Conservation (phyloP, 53 echinoderm and acorn worm genomes). For the Patiria pectinifera region DNA sequence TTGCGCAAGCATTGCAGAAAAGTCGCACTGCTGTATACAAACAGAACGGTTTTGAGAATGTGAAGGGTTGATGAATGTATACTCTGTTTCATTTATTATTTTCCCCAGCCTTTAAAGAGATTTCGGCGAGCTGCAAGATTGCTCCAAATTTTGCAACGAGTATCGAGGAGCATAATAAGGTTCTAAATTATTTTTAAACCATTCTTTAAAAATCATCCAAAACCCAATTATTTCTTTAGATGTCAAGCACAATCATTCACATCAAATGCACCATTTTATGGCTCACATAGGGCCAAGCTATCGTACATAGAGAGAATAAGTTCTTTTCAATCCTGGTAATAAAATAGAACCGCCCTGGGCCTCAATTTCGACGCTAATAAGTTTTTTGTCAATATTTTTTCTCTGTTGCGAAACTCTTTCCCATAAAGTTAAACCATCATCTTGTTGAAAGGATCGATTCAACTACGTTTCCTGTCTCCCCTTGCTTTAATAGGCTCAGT, state of each 20-base stretch:
- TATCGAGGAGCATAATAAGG: slow-evolving; percentile 64
- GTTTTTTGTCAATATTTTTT: too few species aligned
- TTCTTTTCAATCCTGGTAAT: too few species aligned
- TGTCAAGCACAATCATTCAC: too few species aligned
- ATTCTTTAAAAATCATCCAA: background rate
- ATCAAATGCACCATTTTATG: too few species aligned
- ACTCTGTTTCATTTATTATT: background rate
- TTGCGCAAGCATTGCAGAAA: background rate
- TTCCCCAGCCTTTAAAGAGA: slow-evolving; percentile 61
- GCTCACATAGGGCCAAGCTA: too few species aligned
- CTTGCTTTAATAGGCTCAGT: background rate
- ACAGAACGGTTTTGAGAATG: background rate
- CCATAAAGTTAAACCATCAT: too few species aligned
- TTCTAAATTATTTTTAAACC: background rate
- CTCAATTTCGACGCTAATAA: too few species aligned
- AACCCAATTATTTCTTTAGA: too few species aligned
- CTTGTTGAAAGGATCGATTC: background rate
- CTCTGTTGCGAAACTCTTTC: too few species aligned
- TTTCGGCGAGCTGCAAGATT: slow-evolving; percentile 76
- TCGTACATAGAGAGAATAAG: too few species aligned
- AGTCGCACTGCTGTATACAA: background rate
- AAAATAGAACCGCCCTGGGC: too few species aligned
- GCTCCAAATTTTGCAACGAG: slow-evolving; percentile 66
- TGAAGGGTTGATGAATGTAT: background rate
- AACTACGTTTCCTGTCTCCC: background rate